Evolutionary conservation across 2,888 invertebrate genomes (phyloP).

Genomic region (Morpho deidamia): DNA sequence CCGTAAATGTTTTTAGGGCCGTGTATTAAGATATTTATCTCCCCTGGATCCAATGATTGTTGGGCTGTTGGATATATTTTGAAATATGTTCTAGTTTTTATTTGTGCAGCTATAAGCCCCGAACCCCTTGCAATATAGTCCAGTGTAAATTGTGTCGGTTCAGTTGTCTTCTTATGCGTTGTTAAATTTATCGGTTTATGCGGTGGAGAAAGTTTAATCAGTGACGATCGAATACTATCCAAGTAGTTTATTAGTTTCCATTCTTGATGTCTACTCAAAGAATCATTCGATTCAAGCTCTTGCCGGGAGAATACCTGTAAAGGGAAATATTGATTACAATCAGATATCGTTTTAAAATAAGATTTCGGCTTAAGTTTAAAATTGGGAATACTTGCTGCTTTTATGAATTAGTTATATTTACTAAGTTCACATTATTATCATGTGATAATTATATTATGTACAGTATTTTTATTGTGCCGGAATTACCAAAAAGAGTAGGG

Average conservation of each 20-base stretch:
- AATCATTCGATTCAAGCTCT: conserved; percentile 70
- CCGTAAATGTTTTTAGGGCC: conserved; percentile 71
- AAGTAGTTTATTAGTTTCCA: conserved; percentile 76
- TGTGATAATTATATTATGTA: no score
- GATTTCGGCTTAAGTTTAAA: no score
- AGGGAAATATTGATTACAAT: neutral
- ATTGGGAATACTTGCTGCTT: no score
- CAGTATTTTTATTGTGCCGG: no score
- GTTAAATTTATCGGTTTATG: conserved; percentile 29
- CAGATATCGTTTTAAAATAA: no score
- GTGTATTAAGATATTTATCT: conserved; percentile 66
- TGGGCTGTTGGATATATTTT: conserved; percentile 78
- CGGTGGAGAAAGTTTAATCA: conserved; percentile 61
- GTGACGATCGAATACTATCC: conserved; percentile 63
- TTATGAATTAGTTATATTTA: no score
- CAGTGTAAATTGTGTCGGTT: conserved; percentile 58
- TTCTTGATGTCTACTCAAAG: conserved; percentile 74
- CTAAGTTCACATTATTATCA: no score
- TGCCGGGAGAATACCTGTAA: conserved; percentile 78
- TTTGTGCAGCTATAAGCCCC: conserved; percentile 78
- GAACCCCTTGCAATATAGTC: conserved; percentile 80
- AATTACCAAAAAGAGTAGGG: no score
- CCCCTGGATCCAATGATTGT: conserved; percentile 65
- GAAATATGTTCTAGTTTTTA: conserved; percentile 74
- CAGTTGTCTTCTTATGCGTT: conserved; percentile 54